A percentile compares a stretch with the other conserved stretches of the same genome.
phyloP scores from a whole-genome alignment of 2,113 vertebrate genomes.

The Miniopterus natalensis region DNA sequence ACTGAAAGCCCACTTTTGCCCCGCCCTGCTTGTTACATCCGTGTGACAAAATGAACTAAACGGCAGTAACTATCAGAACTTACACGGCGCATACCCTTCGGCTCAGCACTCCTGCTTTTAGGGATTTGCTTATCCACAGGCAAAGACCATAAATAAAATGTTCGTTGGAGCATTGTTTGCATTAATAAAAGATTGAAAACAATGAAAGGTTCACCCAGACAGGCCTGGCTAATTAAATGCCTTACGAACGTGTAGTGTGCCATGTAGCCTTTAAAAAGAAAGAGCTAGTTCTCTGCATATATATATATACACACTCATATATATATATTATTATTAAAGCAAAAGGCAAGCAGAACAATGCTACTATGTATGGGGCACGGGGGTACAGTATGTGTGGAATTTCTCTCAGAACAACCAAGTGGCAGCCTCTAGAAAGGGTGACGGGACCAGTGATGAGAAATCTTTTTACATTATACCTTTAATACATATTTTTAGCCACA shows the following conservation, averaged over 20 bases:
- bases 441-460: neutral
- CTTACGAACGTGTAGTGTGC: neutral
- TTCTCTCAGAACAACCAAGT: neutral
- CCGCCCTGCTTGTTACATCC: neutral
- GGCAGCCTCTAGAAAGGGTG: neutral
- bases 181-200: slow-evolving; percentile 51
- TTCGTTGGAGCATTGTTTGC: neutral
- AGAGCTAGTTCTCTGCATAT: neutral
- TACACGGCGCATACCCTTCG: slow-evolving; percentile 21
- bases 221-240: neutral
- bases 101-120: slow-evolving; percentile 51
- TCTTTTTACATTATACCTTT: neutral
- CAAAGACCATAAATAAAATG: neutral
- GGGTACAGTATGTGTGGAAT: neutral
- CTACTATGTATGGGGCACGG: neutral
- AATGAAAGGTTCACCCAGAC: neutral
- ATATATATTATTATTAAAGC: neutral
- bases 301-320: neutral
- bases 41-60: neutral
- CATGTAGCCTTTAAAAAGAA: neutral
- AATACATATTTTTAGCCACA: neutral
- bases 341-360: neutral
- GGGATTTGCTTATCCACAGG: neutral
- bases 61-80: neutral
- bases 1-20: neutral